Percentiles rank a stretch among this genome's conserved stretches.
Evolutionary conservation across 2,113 vertebrate species (phyloP).

Genomic region (Hemicordylus capensis): DNA sequence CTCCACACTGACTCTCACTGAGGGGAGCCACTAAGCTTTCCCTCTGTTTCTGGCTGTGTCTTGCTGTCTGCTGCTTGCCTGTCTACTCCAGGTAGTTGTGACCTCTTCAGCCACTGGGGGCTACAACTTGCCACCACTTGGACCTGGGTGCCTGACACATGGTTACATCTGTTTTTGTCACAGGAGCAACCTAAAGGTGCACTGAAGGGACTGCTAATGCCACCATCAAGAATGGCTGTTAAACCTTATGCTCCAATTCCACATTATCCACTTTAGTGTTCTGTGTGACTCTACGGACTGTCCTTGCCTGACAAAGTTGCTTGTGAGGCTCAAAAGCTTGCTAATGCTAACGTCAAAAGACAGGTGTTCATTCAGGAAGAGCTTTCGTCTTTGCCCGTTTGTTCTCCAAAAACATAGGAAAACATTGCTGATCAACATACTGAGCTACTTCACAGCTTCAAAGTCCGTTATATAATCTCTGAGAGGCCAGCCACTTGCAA

Average conservation of each 20-base stretch:
- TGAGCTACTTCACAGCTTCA: background rate
- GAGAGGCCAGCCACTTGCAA: background rate
- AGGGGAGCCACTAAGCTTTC: background rate
- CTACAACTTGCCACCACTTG: background rate
- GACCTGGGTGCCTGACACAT: background rate
- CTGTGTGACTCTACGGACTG: background rate
- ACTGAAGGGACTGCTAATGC: background rate
- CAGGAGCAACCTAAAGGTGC: background rate
- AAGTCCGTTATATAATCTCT: background rate
- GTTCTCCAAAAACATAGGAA: background rate
- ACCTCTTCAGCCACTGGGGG: background rate
- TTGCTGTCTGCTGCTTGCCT: background rate
- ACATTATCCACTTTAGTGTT: background rate
- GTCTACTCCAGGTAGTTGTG: background rate
- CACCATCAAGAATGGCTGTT: background rate
- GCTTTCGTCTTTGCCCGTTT: too few species aligned
- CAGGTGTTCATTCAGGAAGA: background rate
- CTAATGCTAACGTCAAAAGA: background rate
- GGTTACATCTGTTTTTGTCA: background rate
- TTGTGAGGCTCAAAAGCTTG: background rate
- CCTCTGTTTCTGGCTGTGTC: background rate
- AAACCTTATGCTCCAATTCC: background rate
- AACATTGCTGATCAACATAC: background rate
- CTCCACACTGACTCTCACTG: too few species aligned
- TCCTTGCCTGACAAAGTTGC: background rate